Evolutionary conservation across 92 coral and sea anemone genomes (phyloP), one percentile per base, ranked within the genome.

Genomic region (Scolanthus callimorphus): DNA sequence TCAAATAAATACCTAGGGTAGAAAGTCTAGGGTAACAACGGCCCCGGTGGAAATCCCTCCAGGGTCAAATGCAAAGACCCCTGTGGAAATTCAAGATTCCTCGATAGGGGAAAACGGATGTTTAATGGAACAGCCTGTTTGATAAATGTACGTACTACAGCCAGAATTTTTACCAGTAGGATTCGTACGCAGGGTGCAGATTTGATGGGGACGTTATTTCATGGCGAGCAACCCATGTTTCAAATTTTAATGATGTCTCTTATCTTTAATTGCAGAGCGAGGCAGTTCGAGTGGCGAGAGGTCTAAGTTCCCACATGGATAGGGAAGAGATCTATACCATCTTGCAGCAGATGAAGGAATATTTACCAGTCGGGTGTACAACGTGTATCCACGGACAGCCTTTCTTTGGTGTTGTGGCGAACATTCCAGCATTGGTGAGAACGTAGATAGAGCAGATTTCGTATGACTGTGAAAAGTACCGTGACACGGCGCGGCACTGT

Each of bases 241-340:
- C n/a, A 15, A 34, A 6, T 34, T 15, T 34, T 46, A 19, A 9
- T 46, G 17, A 19, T 4, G 11, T 9, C 52, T 19, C 23, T 49
- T 53, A 17, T 29, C 57, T 37, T 60, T 31, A 55, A 31, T 8
- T 48, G 11, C 41, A 87, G 96, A 78, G 91, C n/a, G 98, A 92
- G 49, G 98, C 95, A 11, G 87, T 84, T 17, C 82, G 98, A n/a
- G 55, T 92, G 49, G 73, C 85, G 4, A 77, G 94, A 24, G 60
- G 85, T 26, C 84, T 84, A 38, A 73, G 79, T 53, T 61, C 82
- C 22, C 90, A 91, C 34, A 92, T 78, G 84, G 56, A 69, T 19
- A 76, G 81, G 28, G 78, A 70, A 17, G 98, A 92, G 26, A 62
- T 92, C 4, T 52, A 57, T 26, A 75, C 70, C 26, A 65, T 85